phyloP scores from a whole-genome alignment of 2,113 vertebrate genomes.

The Peucedramus taeniatus region DNA sequence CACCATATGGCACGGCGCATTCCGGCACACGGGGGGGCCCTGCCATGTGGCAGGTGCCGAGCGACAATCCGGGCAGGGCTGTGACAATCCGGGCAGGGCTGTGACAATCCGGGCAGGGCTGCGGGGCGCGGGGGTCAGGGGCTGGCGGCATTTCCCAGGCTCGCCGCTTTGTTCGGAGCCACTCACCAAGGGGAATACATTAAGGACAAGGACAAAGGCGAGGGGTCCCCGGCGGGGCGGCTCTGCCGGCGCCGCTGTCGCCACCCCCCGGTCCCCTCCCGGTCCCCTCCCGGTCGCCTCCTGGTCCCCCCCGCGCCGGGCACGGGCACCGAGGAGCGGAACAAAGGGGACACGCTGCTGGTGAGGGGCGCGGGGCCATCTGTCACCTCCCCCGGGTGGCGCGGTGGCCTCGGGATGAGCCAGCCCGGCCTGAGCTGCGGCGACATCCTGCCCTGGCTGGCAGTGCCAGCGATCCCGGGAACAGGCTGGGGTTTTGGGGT shows the following conservation, averaged over 20 bases:
- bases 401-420: neutral
- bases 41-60: constrained; percentile 78
- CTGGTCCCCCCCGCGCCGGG: neutral
- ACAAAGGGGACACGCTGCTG: constrained; percentile 61
- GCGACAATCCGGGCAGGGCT: constrained; percentile 47
- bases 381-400: neutral
- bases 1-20: constrained; percentile 66
- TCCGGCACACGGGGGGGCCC: constrained; percentile 58
- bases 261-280: neutral
- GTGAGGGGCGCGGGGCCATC: neutral
- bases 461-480: neutral
- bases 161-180: constrained; percentile 76
- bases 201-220: constrained; percentile 76
- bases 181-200: constrained; percentile 76
- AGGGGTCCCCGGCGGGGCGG: constrained; percentile 53
- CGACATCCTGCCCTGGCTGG: accelerated
- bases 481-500: accelerated
- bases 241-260: neutral
- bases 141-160: constrained; percentile 84
- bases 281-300: neutral
- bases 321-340: neutral
- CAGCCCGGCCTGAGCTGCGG: neutral
- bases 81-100: neutral
- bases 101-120: constrained; percentile 48
- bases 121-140: constrained; percentile 74